Percentiles rank a stretch among this genome's conserved stretches.
phyloP scores from a whole-genome alignment of 1,140 invertebrate genomes.

The Hydropsyche tenuis region DNA sequence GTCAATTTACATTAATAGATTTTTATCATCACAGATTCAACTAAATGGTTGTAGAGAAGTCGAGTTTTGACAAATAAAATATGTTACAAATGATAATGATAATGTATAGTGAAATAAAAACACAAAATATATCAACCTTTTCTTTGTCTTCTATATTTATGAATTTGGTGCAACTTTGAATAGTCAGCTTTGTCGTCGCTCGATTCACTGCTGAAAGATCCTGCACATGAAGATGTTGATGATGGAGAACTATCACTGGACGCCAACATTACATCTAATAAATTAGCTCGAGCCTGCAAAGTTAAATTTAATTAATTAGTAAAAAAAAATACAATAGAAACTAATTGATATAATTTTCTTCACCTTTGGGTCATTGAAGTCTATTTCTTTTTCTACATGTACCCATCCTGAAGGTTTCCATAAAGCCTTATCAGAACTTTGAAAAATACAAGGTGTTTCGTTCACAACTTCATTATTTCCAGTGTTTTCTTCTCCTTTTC shows the following conservation, averaged over 20 bases:
- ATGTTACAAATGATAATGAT: too few species aligned
- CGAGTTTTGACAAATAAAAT: too few species aligned
- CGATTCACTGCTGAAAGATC: conserved; percentile 67
- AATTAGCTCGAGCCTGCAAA: conserved; percentile 71
- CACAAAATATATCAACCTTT: conserved; percentile 65
- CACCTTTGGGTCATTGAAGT: conserved; percentile 81
- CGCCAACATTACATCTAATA: conserved; percentile 77
- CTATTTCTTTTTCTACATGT: conserved; percentile 76
- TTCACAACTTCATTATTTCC: conserved; percentile 50
- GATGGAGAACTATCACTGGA: conserved; percentile 74
- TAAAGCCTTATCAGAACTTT: conserved; percentile 67
- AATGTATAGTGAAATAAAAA: background rate
- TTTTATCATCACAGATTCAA: background rate
- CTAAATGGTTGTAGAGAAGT: background rate
- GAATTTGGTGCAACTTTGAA: conserved; percentile 73
- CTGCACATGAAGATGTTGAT: conserved; percentile 69
- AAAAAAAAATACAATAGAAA: background rate
- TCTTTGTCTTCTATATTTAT: conserved; percentile 75
- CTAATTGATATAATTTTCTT: conserved; percentile 13
- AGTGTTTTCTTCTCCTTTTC: conserved; percentile 52
- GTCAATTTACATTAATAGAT: background rate
- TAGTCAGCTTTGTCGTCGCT: conserved; percentile 70
- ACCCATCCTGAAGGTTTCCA: conserved; percentile 79
- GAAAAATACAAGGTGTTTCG: conserved; percentile 39
- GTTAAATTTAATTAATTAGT: too few species aligned